Percentiles rank a stretch among this genome's conserved stretches.
Evolutionary conservation across 2,797 vertebrate species (phyloP).

Genomic region (Alcedo quadribrachys): DNA sequence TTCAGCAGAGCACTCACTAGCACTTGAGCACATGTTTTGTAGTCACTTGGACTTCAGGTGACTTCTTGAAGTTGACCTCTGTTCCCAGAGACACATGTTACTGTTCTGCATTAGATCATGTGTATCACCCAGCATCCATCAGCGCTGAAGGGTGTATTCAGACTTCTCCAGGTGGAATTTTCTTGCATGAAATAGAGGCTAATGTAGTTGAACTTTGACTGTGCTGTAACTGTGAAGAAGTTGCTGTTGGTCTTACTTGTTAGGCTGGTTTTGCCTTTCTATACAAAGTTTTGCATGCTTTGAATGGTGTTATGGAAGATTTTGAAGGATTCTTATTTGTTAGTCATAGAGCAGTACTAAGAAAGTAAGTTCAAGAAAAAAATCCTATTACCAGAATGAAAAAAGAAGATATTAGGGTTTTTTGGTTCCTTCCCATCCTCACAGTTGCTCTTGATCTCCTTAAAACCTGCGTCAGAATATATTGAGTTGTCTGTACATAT

Average conservation of each 20-base stretch:
- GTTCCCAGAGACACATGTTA: neutral
- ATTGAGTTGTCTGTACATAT: neutral
- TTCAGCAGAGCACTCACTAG: neutral
- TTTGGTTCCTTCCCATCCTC: neutral
- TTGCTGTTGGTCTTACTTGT: neutral
- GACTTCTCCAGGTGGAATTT: neutral
- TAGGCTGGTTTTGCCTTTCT: neutral
- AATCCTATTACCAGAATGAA: neutral
- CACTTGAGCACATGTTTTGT: neutral
- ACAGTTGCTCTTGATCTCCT: slow-evolving; percentile 2
- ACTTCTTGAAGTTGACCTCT: neutral
- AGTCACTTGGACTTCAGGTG: neutral
- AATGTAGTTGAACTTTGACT: neutral
- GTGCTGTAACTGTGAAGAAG: neutral
- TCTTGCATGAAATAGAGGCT: neutral
- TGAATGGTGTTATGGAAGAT: neutral
- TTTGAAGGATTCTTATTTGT: neutral
- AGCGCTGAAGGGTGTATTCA: neutral
- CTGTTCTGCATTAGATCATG: neutral
- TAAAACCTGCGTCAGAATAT: slow-evolving; percentile 4
- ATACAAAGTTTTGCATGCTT: neutral
- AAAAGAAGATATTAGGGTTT: neutral
- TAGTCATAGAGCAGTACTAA: neutral
- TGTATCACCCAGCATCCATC: neutral
- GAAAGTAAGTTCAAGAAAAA: neutral